Percentiles rank a stretch among this genome's conserved stretches.
These are phyloP conservation scores for Todus mexicanus DNA, from an alignment of 2,797 vertebrate genomes.

Conservation along the genomic window DNA sequence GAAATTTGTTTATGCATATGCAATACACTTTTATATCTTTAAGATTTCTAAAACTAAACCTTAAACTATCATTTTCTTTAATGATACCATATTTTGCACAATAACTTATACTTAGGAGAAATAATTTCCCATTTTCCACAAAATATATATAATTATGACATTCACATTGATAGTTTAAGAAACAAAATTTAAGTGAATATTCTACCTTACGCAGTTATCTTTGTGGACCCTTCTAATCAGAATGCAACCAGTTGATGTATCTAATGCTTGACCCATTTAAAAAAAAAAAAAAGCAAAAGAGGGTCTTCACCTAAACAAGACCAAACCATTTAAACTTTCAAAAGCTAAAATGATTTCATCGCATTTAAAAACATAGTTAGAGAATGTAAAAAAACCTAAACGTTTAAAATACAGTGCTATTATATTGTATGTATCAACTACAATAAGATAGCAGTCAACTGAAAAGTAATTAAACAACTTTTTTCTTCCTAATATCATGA, in stretches of 20 bases:
- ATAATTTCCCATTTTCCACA: conserved; percentile 74
- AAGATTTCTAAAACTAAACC: conserved; percentile 78
- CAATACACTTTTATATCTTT: conserved; percentile 76
- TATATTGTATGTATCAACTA: conserved; percentile 31
- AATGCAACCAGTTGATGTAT: conserved; percentile 59
- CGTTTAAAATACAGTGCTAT: conserved; percentile 48
- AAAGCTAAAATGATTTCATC: conserved; percentile 63
- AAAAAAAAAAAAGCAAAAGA: neutral
- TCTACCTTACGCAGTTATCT: conserved; percentile 57
- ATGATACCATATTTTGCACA: conserved; percentile 79
- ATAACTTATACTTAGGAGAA: conserved; percentile 82
- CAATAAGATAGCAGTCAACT: conserved; percentile 50
- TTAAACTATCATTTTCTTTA: conserved; percentile 77
- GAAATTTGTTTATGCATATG: conserved; percentile 76
- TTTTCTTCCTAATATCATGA: conserved; percentile 35
- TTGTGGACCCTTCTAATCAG: conserved; percentile 66
- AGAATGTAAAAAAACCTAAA: conserved; percentile 54
- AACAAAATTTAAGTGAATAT: conserved; percentile 75
- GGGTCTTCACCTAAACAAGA: conserved; percentile 61
- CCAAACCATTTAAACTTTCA: conserved; percentile 56
- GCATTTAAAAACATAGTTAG: conserved; percentile 51
- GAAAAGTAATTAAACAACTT: conserved; percentile 43
- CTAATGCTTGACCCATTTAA: conserved; percentile 63
- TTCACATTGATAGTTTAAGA: conserved; percentile 80
- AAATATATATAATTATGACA: conserved; percentile 83